Evolutionary conservation across 2,888 invertebrate genomes (phyloP), one percentile per base, ranked within the genome.

Genomic region (Aradus depressus): DNA sequence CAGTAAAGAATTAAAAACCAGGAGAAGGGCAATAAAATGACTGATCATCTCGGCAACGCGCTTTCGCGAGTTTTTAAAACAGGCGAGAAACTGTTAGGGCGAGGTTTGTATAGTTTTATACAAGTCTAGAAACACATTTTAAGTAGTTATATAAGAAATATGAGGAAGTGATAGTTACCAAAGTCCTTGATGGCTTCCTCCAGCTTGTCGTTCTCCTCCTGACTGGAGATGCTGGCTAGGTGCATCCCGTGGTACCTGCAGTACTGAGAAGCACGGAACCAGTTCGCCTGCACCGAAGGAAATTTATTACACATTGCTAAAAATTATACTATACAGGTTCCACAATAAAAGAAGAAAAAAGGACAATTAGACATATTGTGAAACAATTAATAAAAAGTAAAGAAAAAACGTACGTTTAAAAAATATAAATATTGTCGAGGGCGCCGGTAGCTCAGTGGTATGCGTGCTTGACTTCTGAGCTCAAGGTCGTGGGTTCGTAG

Each of bases 161-260:
- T n/a, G n/a, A n/a, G n/a, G n/a, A n/a, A n/a, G n/a, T 3, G 42
- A 14, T 53, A 65, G 70, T 73, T 70, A 86, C 87, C 90, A 66
- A 86, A 88, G 66, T 89, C 89, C 68, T 84, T 81, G 59, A 90
- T 87, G 66, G 89, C 86, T 68, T 89, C 89, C 66, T 90, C 90
- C 60, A 91, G 73, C 67, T 83, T 82, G 67, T 88, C 86, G 65
- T 91, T 90, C 69, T 91, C 89, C 65, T 89, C 87, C 68, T 90
- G 89, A 51, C 87, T 84, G 51, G 84, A 81, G 64, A 91, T 86
- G 64, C 88, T 88, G 14, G 90, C 89, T 62, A 91, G 74, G 63
- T 90, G 89, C 89, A 91, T 90, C 47, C 90, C 90, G 68, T 91
- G 90, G 72, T 88, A 90, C 56, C 90, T 75, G 67, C 91, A 91